Percentiles rank a stretch among this genome's conserved stretches.
These are phyloP conservation scores for Dorcus hopei DNA, from an alignment of 2,888 invertebrate species.

Conservation along the genomic window DNA sequence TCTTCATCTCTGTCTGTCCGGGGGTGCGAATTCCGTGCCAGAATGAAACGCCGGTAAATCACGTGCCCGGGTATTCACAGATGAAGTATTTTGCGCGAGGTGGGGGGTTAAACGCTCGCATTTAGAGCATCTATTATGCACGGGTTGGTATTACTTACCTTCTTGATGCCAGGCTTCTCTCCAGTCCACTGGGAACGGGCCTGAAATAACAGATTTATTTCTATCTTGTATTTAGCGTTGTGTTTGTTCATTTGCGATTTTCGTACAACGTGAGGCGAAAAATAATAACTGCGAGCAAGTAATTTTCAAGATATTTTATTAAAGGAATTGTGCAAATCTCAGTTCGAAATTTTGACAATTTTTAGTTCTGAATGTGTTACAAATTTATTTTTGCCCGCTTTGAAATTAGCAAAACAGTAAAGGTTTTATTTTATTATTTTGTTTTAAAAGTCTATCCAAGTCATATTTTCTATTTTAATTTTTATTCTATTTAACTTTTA, in stretches of 20 bases:
- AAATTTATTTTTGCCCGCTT: too few relatives aligned
- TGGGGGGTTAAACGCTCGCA: constrained; percentile 39
- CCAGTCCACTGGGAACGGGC: constrained; percentile 47
- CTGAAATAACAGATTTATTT: constrained; percentile 35
- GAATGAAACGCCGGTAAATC: constrained; percentile 7
- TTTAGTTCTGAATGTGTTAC: too few relatives aligned
- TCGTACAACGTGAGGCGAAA: not conserved
- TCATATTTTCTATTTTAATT: too few relatives aligned
- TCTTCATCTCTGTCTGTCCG: constrained; percentile 10
- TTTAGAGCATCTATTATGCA: constrained; percentile 19
- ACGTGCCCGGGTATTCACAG: constrained; percentile 1
- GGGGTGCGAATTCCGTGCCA: constrained; percentile 2
- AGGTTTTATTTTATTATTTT: too few relatives aligned
- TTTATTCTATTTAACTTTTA: too few relatives aligned
- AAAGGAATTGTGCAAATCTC: too few relatives aligned
- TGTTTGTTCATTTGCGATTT: constrained; percentile 11
- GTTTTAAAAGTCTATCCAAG: too few relatives aligned
- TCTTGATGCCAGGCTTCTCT: constrained; percentile 51
- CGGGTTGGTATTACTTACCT: constrained; percentile 44
- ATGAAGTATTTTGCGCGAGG: constrained; percentile 30
- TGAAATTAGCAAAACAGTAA: too few relatives aligned
- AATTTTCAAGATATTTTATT: too few relatives aligned
- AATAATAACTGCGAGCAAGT: too few relatives aligned
- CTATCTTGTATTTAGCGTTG: constrained; percentile 5
- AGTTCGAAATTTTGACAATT: too few relatives aligned